Percentiles rank a stretch among this genome's conserved stretches.
Evolutionary conservation across 2,888 invertebrate genomes (phyloP).

Genomic region (Pandemis corylana): DNA sequence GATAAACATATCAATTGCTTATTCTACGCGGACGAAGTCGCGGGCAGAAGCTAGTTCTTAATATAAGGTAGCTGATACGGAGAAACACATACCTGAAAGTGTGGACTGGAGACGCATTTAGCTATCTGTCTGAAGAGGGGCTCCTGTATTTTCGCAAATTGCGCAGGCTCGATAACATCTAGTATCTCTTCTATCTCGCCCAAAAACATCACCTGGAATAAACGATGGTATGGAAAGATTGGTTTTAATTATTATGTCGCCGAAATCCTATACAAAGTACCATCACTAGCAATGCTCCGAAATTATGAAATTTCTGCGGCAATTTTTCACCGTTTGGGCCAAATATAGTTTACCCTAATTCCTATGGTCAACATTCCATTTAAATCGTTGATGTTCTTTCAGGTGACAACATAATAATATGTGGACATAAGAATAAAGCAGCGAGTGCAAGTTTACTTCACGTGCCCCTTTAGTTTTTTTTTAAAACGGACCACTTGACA

Average conservation of each 20-base stretch:
- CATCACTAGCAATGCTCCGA: too few species aligned
- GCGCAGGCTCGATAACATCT: slow-evolving; percentile 99
- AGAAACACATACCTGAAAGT: slow-evolving; percentile 93
- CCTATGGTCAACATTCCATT: too few species aligned
- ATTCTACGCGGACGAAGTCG: too few species aligned
- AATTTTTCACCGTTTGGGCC: background rate
- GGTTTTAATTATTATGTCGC: background rate
- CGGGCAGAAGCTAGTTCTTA: too few species aligned
- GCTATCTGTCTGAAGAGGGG: slow-evolving; percentile 99
- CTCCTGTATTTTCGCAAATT: slow-evolving; percentile 99
- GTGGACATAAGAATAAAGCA: too few species aligned
- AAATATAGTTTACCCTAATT: too few species aligned
- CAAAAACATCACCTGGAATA: slow-evolving; percentile 96
- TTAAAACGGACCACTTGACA: too few species aligned
- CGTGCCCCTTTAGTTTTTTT: too few species aligned
- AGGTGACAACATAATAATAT: too few species aligned
- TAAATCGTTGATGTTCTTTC: too few species aligned
- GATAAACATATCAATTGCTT: too few species aligned
- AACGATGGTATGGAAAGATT: slow-evolving; percentile 10
- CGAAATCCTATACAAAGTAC: background rate
- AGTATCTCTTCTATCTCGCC: slow-evolving; percentile 99
- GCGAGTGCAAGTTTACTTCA: too few species aligned
- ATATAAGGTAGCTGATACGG: background rate
- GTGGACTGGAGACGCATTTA: slow-evolving; percentile 99
- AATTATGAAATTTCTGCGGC: background rate